Percentiles rank a stretch among this genome's conserved stretches.
Evolutionary conservation across 2,113 vertebrate species (phyloP).

Genomic region (Trachemys scripta): DNA sequence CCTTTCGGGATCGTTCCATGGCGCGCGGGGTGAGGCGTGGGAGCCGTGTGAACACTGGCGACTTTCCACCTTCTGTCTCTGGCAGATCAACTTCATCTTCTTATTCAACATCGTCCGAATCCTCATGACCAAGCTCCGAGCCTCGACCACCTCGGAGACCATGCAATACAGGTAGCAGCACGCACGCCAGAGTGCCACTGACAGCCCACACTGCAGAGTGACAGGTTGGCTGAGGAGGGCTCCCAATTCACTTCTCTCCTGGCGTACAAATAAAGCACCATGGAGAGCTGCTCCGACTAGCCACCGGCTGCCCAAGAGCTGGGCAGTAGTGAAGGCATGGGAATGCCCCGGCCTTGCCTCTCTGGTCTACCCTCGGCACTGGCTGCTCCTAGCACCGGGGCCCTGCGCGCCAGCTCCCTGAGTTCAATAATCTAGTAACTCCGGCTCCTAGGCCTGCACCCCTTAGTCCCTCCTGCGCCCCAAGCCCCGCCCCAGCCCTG

Average conservation of each 20-base stretch:
- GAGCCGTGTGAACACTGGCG: background rate
- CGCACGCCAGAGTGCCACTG: background rate
- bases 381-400: background rate
- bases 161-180: slow-evolving; percentile 88
- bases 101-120: slow-evolving; percentile 97
- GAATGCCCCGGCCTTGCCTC: background rate
- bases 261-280: background rate
- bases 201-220: background rate
- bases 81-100: slow-evolving; percentile 96
- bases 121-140: slow-evolving; percentile 95
- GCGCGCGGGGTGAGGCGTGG: no score
- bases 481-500: no score
- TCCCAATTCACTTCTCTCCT: background rate
- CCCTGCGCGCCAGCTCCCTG: background rate
- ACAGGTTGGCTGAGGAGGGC: background rate
- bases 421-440: background rate
- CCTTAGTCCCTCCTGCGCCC: no score
- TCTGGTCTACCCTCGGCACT: background rate
- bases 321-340: background rate
- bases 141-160: slow-evolving; percentile 94
- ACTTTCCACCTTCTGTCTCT: slow-evolving; percentile 22
- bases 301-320: background rate
- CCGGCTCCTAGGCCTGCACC: background rate
- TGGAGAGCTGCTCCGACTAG: background rate
- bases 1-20: background rate